Evolutionary conservation across 2,888 invertebrate genomes (phyloP), one percentile per base, ranked within the genome.

Genomic region (Scelioninae gen. 1): DNA sequence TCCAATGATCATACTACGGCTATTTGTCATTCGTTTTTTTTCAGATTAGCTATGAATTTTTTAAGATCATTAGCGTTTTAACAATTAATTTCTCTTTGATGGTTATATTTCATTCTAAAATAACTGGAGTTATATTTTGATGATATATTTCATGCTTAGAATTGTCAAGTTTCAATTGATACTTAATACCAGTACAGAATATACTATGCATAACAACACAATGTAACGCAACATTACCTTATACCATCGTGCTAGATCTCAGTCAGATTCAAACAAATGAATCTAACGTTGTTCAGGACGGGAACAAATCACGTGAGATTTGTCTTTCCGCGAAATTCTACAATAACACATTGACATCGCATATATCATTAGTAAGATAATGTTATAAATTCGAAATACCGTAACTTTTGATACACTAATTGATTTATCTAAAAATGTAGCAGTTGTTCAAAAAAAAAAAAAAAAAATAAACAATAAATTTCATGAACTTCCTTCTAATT

Each of bases 181-280:
- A 55, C 53, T 47, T 13, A 40, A 32, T 31, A 9, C 31, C 38
- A n/a, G 56, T 8, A n/a, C 10, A 8, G 68, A 47, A 43, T 56
- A 9, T 43, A 31, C 23, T 15, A 16, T n/a, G 13, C 32, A 58
- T 6, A 11, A 16, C 45, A 66, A 63, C 32, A 43, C 23, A 58
- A 58, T 65, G 51, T 66, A 66, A 66, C 66, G 66, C 66, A 58
- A 76, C 76, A 76, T 76, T 76, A 75, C 65, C 40, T 29, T 60
- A 23, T 40, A 66, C 66, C 60, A 40, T 66, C 13, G 56, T 51
- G 43, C 47, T 66, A 58, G 40, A 66, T 76, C 60, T 76, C 58
- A 76, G 76, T 58, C 76, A 51, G 58, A 76, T 49, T 76, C 49
- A 58, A 76, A 76, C 76, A 76, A 58, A 76, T 58, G 56, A 75